Percentiles rank a stretch among this genome's conserved stretches.
Evolutionary conservation across 2,113 vertebrate genomes (phyloP).

Genomic region (Pangasianodon hypophthalmus): DNA sequence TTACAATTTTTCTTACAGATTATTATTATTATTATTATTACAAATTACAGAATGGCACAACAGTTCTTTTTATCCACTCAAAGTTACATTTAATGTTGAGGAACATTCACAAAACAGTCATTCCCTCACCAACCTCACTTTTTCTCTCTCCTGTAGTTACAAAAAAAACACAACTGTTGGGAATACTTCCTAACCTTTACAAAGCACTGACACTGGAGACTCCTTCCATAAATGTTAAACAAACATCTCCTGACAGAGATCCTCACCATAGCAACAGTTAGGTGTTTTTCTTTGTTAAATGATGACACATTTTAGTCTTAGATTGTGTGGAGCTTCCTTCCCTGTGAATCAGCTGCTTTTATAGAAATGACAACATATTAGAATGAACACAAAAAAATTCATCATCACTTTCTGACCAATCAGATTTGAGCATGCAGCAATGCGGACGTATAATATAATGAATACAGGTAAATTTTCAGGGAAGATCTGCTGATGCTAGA

Average conservation of each 20-base stretch:
- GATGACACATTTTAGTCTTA: background rate
- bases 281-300: background rate
- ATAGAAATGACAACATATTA: background rate
- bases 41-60: background rate
- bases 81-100: background rate
- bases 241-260: background rate
- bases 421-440: background rate
- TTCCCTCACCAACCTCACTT: background rate
- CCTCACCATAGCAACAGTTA: background rate
- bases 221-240: background rate
- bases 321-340: background rate
- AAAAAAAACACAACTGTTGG: background rate
- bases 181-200: background rate
- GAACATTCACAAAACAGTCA: background rate
- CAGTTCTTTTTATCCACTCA: background rate
- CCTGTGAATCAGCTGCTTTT: background rate
- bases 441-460: background rate
- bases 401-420: background rate
- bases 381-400: background rate
- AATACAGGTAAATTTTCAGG: background rate
- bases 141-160: background rate
- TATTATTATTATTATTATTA: too few relatives aligned
- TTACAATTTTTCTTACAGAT: background rate
- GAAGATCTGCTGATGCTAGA: background rate
- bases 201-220: background rate